phyloP scores from a whole-genome alignment of 1,140 invertebrate genomes.

The Neodiprion virginianus region DNA sequence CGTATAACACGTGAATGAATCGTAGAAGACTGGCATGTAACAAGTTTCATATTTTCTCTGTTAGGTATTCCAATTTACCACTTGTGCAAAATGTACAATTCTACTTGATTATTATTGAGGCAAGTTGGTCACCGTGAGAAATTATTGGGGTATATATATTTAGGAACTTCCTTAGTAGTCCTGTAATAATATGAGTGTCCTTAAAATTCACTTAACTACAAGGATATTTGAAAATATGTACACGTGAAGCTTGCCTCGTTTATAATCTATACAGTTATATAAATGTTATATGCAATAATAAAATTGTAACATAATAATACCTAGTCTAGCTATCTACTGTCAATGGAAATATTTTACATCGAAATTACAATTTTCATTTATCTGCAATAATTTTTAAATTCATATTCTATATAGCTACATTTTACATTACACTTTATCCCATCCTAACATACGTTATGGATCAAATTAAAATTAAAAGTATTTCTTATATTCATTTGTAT shows the following conservation, averaged over 20 bases:
- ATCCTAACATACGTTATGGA: slow-evolving; percentile 50
- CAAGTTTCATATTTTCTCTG: no score
- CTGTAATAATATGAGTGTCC: slow-evolving; percentile 52
- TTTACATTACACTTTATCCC: slow-evolving; percentile 54
- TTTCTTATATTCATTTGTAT: background rate
- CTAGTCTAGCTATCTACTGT: slow-evolving; percentile 54
- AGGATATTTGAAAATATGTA: slow-evolving; percentile 53
- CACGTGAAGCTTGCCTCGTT: slow-evolving; percentile 53
- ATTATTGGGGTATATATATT: background rate
- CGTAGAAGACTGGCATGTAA: no score
- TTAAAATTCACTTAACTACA: slow-evolving; percentile 50
- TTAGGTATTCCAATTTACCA: background rate
- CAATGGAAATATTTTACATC: slow-evolving; percentile 61
- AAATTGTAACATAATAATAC: slow-evolving; percentile 60
- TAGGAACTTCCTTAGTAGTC: slow-evolving; percentile 48
- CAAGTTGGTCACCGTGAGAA: background rate
- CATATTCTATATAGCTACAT: slow-evolving; percentile 42
- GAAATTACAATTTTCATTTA: slow-evolving; percentile 54
- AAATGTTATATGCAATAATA: slow-evolving; percentile 58
- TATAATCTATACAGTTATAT: slow-evolving; percentile 60
- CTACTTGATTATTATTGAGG: background rate
- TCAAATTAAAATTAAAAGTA: slow-evolving; percentile 44
- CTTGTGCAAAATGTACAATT: background rate
- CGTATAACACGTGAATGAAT: no score
- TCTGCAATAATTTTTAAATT: slow-evolving; percentile 21